These are phyloP conservation scores for Pediacus dermestoides DNA, from an alignment of 2,888 invertebrate species.

Conservation along the genomic window DNA sequence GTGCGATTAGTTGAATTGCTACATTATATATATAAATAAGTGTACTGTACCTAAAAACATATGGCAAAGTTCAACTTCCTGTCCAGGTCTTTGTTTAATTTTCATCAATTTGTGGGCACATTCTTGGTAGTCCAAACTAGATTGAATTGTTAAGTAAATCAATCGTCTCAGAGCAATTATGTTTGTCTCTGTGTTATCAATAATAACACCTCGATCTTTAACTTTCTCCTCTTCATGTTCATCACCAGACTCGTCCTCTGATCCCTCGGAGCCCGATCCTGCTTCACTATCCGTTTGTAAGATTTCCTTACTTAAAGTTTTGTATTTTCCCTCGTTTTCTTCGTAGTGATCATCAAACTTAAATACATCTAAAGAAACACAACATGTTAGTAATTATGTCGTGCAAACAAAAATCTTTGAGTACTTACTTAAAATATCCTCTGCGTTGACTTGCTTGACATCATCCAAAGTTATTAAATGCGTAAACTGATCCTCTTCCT, in stretches of 20 bases:
- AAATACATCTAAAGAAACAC: conserved; percentile 79
- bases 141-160: conserved; percentile 96
- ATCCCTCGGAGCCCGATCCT: conserved; percentile 54
- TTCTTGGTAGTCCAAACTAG: conserved; percentile 98
- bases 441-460: conserved; percentile 67
- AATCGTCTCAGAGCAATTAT: conserved; percentile 87
- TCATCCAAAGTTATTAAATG: conserved; percentile 91
- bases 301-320: conserved; percentile 84
- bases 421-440: conserved; percentile 86
- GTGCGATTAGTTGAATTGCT: too few relatives aligned
- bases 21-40: too few relatives aligned
- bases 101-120: conserved; percentile 98
- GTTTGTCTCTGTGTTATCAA: conserved; percentile 97
- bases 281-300: conserved; percentile 70
- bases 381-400: conserved; percentile 2
- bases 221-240: too few relatives aligned
- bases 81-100: conserved; percentile 93
- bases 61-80: conserved; percentile 94
- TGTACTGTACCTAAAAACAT: conserved; percentile 72
- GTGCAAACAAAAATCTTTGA: too few relatives aligned
- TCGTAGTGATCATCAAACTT: conserved; percentile 91
- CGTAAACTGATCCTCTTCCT: conserved; percentile 96
- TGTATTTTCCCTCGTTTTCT: conserved; percentile 92
- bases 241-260: conserved; percentile 57
- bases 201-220: conserved; percentile 66